Evolutionary conservation across 2,113 vertebrate species (phyloP).

Genomic region (Tetraodon nigroviridis): DNA sequence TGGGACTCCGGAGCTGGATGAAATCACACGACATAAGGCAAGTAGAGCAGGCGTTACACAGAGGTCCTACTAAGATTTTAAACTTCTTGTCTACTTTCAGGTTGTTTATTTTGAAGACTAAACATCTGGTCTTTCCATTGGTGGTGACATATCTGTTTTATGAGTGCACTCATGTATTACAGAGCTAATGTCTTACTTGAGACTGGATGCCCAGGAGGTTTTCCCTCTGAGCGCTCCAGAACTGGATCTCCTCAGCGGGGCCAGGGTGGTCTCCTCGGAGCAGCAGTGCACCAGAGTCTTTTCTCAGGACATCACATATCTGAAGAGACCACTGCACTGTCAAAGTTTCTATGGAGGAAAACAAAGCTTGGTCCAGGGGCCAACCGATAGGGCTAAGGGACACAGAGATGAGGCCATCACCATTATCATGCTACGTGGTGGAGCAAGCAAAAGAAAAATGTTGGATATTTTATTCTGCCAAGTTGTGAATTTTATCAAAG

Average conservation of each 20-base stretch:
- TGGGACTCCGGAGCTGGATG: slow-evolving; percentile 68
- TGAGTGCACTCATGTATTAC: neutral
- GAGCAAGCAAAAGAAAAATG: neutral
- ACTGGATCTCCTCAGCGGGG: slow-evolving; percentile 72
- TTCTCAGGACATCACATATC: slow-evolving; percentile 69
- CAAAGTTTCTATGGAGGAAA: slow-evolving; percentile 74
- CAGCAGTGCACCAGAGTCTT: slow-evolving; percentile 64
- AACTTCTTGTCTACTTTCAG: too few species aligned
- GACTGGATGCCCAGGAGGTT: slow-evolving; percentile 74
- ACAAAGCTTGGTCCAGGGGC: slow-evolving; percentile 61
- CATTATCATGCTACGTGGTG: slow-evolving; percentile 6
- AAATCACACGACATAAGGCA: slow-evolving; percentile 3
- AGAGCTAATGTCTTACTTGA: slow-evolving; percentile 57
- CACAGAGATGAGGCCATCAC: slow-evolving; percentile 14
- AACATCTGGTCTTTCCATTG: too few species aligned
- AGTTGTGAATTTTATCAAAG: too few species aligned
- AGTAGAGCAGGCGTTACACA: too few species aligned
- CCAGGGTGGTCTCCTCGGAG: slow-evolving; percentile 65
- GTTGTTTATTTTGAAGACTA: too few species aligned
- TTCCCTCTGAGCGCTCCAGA: slow-evolving; percentile 71
- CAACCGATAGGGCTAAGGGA: slow-evolving; percentile 59
- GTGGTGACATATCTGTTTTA: too few species aligned
- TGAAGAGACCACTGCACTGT: slow-evolving; percentile 69
- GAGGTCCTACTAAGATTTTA: too few species aligned
- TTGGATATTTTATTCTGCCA: neutral